A percentile compares a stretch with the other conserved stretches of the same genome.
These are phyloP conservation scores for Drosophila kambysellisi DNA, from an alignment of 2,888 invertebrate species.

Conservation along the genomic window DNA sequence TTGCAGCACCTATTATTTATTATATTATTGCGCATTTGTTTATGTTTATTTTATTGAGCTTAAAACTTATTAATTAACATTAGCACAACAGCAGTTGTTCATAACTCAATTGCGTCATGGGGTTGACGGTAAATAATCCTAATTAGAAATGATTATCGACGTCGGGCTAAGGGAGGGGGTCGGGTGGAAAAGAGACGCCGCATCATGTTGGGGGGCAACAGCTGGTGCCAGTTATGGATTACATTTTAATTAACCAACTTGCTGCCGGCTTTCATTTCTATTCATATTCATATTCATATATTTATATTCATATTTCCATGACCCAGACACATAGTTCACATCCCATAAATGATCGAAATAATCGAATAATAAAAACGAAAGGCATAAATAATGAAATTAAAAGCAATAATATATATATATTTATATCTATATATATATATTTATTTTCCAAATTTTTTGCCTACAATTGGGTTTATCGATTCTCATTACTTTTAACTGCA, in stretches of 20 bases:
- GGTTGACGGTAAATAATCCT: conserved; percentile 38
- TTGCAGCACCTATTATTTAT: conserved; percentile 36
- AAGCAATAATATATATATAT: conserved; percentile 37
- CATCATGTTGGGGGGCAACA: conserved; percentile 54
- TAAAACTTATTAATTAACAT: conserved; percentile 38
- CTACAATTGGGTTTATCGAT: conserved; percentile 52
- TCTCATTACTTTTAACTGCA: conserved; percentile 52
- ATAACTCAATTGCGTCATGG: conserved; percentile 56
- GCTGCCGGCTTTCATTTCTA: conserved; percentile 44
- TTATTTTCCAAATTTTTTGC: conserved; percentile 46
- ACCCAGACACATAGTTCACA: conserved; percentile 31
- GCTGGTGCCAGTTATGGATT: conserved; percentile 66
- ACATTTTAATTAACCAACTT: conserved; percentile 73
- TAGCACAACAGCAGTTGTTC: conserved; percentile 31
- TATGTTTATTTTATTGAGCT: conserved; percentile 45
- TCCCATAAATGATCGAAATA: conserved; percentile 59
- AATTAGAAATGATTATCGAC: conserved; percentile 54
- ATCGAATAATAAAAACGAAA: conserved; percentile 56
- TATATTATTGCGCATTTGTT: conserved; percentile 25
- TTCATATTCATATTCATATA: conserved; percentile 12
- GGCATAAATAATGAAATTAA: conserved; percentile 66
- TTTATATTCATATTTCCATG: conserved; percentile 11
- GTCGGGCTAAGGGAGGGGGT: background rate
- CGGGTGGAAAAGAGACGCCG: background rate
- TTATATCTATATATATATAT: conserved; percentile 6